Percentiles rank a stretch among this genome's conserved stretches.
Evolutionary conservation across 1,140 invertebrate genomes (phyloP).

Genomic region (Dufourea novaeangliae): DNA sequence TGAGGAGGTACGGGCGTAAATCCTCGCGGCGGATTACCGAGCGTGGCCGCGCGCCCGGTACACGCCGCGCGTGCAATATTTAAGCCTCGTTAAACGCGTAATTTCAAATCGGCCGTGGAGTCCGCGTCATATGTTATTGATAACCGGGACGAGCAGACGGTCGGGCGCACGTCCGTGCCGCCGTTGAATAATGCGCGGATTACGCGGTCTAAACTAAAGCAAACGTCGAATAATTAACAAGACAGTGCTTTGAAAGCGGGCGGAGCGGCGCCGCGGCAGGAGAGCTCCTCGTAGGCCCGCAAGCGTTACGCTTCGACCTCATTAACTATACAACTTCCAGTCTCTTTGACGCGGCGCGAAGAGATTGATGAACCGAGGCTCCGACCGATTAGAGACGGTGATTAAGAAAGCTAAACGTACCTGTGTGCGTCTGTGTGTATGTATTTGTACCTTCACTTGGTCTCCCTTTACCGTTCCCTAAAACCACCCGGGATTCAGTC

Average conservation of each 20-base stretch:
- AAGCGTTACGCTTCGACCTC: conserved; percentile 44
- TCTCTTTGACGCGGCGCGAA: conserved; percentile 44
- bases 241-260: conserved; percentile 35
- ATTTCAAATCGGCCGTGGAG: conserved; percentile 45
- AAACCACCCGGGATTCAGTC: neutral
- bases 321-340: conserved; percentile 46
- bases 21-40: conserved; percentile 28
- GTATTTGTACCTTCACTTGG: neutral
- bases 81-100: conserved; percentile 50
- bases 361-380: conserved; percentile 40
- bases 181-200: conserved; percentile 46
- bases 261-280: neutral
- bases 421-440: neutral
- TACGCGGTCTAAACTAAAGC: conserved; percentile 42
- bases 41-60: neutral
- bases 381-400: conserved; percentile 35
- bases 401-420: conserved; percentile 25
- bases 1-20: conserved; percentile 21
- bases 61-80: conserved; percentile 29
- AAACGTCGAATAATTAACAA: conserved; percentile 52
- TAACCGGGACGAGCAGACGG: conserved; percentile 32
- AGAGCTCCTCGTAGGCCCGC: conserved; percentile 16
- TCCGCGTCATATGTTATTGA: conserved; percentile 52
- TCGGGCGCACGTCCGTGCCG: neutral
- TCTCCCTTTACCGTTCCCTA: neutral